Evolutionary conservation across 2,113 vertebrate species (phyloP).

Genomic region (Baryphthengus martii): DNA sequence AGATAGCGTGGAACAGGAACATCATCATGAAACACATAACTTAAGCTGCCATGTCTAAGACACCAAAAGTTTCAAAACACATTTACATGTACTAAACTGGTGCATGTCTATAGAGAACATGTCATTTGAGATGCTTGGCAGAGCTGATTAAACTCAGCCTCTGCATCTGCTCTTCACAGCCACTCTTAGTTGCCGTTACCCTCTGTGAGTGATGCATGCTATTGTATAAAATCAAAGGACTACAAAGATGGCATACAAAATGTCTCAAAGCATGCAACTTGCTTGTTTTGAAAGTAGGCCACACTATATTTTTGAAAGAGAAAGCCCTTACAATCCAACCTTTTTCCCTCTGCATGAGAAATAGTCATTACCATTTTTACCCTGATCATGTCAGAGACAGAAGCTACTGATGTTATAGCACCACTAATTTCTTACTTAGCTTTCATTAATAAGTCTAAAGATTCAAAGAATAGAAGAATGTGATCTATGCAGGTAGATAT

Average conservation of each 20-base stretch:
- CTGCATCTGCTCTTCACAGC: not conserved
- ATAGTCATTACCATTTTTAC: rapidly evolving
- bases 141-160: not conserved
- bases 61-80: not conserved
- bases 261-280: not conserved
- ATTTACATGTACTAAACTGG: not conserved
- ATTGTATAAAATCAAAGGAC: not conserved
- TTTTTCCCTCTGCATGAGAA: not conserved
- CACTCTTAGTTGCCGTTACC: not conserved
- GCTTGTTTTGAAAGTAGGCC: not conserved
- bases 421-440: not conserved
- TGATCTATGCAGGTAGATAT: not conserved
- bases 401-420: not conserved
- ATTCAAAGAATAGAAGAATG: not conserved
- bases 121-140: not conserved
- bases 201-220: not conserved
- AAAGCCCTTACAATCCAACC: not conserved
- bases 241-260: not conserved
- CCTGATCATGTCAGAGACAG: not conserved
- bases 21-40: not conserved
- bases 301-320: not conserved
- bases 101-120: not conserved
- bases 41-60: not conserved
- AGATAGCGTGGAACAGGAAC: not conserved
- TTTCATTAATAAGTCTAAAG: not conserved